Base-by-base conservation (phyloP, 1,140 invertebrate species). In the Scaptomyza graminum region DNA sequence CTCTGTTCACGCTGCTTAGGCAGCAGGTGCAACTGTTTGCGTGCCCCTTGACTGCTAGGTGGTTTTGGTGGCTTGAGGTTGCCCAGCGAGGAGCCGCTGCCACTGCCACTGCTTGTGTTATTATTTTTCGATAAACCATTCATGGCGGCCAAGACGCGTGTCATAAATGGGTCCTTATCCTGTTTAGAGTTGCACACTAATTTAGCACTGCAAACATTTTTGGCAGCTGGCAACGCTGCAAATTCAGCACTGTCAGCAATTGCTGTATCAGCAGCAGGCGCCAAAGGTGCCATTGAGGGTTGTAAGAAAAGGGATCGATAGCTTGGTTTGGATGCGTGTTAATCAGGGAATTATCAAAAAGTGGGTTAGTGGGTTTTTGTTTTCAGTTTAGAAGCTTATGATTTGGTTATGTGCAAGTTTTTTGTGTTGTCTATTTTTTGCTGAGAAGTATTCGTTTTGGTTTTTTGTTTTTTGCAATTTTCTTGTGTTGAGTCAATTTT, bases 1-100 rank as follows among this genome's bases (percentile, higher is more conserved):
- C 88, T 90, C 55, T 83, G 85, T 25, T 91, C 90, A 3, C 90
- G 79, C 54, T 85, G 81, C 52, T 90, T 90, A 15, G 89, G 82
- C 46, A 91, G 44, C 44, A 82, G 67, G 2, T 76, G 83, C 0
- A 88, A 49, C 61, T 90, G 90, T 13, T 91, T 91, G 22, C 90
- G 79, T 12, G 78, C 74, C 52, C 37, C 37, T 41, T 82, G 79
- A 9, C 85, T 88, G 7, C 64, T 69, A 2, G 83, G 83, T 13
- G 83, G 83, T n/a, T 79, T 83, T 1, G 83, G 84, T 6, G 83
- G 83, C n/a, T 75, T 83, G 22, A 67, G 81, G 51, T 70, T 83
- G 57, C 57, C 37, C 15, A 87, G 22, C 13, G 83, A 87, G 39
- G 83, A 83, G 15, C 52, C 68, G 43, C 83, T 87, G 55, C 67